Conservation (phyloP, 2,797 vertebrate genomes). For the Psittacula echo region DNA sequence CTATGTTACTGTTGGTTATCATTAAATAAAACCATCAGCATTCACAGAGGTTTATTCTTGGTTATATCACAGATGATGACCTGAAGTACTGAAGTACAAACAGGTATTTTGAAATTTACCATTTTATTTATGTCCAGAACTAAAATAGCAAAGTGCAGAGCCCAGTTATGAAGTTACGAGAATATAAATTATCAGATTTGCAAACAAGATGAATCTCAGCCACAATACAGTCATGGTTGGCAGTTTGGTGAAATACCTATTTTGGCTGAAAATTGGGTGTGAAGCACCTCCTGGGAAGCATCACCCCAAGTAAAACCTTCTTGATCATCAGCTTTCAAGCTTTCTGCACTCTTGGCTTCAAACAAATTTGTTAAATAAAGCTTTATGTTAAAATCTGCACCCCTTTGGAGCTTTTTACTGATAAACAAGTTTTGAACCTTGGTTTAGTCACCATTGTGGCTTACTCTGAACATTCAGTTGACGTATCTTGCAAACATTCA, state of each 20-base stretch:
- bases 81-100: background rate
- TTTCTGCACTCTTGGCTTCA: background rate
- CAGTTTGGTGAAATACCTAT: background rate
- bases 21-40: background rate
- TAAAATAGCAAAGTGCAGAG: background rate
- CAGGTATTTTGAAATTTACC: background rate
- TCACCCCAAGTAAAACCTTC: background rate
- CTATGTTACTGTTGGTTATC: background rate
- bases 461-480: background rate
- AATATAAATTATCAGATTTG: background rate
- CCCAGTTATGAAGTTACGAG: background rate
- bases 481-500: background rate
- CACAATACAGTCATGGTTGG: background rate
- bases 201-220: background rate
- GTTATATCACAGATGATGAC: background rate
- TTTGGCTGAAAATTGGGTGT: background rate
- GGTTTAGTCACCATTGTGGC: background rate
- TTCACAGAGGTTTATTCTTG: background rate
- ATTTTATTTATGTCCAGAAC: background rate
- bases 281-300: background rate
- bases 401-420: background rate
- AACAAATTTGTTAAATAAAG: background rate
- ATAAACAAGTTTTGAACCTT: background rate
- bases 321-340: background rate
- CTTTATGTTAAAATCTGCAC: background rate